Evolutionary conservation across 2,113 vertebrate species (phyloP), one percentile per base, ranked within the genome.

Genomic region (Pelecanoides urinatrix): DNA sequence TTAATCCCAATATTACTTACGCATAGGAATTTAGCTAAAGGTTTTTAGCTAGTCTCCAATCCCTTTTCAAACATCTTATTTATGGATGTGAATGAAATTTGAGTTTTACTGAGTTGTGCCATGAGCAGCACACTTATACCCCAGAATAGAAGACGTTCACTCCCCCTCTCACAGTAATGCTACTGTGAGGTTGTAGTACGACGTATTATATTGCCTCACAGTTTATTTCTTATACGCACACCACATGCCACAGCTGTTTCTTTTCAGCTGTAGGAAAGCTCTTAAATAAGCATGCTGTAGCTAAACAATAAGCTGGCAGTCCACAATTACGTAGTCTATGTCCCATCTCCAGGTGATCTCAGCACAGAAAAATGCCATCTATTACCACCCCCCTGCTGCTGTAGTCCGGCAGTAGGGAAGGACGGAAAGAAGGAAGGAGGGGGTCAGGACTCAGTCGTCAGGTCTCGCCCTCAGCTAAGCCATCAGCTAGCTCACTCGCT

Each of bases 181-280:
- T 30, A 4, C 49, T 30, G n/a, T 0, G 0, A 67, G 32, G 44
- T 1, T 71, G 23, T 15, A 78, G 29, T 16, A 34, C 63, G 0
- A 1, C 6, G 0, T 3, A 3, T 3, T 3, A 3, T 3, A 10
- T 40, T 68, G 47, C 59, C 34, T 77, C 42, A 9, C 11, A 17
- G 58, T 52, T 92, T 61, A 23, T 71, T 75, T 34, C 71, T 56
- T 47, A 17, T 2, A 32, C 5, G 4, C 63, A 27, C 50, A 34
- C n/a, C 47, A 38, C 61, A 10, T 26, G 10, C 44, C 44, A 87
- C 93, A 94, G 84, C 87, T 95, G 92, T 44, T 93, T 71, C 92
- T 79, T 62, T 53, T 85, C 92, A 96, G 77, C 84, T 89, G 78
- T 7, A 88, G 63, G 56, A 90, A 79, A 82, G 66, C 38, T 66